Evolutionary conservation across 2,797 vertebrate genomes (phyloP).

Genomic region (Emys orbicularis): DNA sequence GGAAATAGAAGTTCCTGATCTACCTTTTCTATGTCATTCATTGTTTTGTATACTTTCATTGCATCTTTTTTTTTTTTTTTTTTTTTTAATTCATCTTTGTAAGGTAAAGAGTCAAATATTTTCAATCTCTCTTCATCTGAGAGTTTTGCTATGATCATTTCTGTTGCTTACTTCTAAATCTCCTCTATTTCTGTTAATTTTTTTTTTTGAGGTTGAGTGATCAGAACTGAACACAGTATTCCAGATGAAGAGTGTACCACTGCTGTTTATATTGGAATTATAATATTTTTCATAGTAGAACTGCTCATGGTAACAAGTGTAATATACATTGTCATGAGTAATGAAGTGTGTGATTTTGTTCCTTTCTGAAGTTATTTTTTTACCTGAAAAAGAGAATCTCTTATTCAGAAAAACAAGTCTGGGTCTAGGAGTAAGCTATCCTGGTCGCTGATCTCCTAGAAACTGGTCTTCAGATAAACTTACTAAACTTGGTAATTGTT

Average conservation of each 20-base stretch:
- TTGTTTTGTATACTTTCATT: neutral
- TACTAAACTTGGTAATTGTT: no score
- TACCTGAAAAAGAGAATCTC: neutral
- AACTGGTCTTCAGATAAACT: neutral
- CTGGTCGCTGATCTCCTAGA: neutral
- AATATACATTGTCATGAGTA: no score
- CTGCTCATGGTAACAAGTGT: neutral
- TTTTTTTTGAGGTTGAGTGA: neutral
- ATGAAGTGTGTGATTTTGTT: neutral
- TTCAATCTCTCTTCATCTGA: neutral
- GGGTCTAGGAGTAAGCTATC: neutral
- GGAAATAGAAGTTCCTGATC: neutral
- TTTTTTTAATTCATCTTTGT: no score
- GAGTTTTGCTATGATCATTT: no score
- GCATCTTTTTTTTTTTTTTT: neutral
- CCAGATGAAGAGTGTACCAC: neutral
- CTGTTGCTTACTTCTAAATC: no score
- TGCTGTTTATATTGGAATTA: neutral
- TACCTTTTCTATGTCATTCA: neutral
- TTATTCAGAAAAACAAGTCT: neutral
- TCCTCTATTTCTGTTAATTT: neutral
- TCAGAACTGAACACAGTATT: neutral
- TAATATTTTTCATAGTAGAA: neutral
- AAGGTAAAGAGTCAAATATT: no score
- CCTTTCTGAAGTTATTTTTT: neutral